Percentiles rank a stretch among this genome's conserved stretches.
Evolutionary conservation across 2,797 vertebrate genomes (phyloP).

Genomic region (Phrynocephalus vlangalii): DNA sequence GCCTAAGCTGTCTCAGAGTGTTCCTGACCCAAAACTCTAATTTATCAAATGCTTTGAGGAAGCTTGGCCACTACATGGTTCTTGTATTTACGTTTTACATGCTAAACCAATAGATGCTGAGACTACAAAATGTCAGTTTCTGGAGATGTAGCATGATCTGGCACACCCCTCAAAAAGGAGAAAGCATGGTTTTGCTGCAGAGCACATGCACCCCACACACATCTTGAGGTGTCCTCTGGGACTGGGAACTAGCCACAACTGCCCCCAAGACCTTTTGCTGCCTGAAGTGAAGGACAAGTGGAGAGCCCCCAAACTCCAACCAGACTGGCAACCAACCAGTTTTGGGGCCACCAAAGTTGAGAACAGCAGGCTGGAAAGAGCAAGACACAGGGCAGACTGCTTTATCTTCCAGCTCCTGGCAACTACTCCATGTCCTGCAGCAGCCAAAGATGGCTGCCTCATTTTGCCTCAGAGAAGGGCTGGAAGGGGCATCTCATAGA

Average conservation of each 20-base stretch:
- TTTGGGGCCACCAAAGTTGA: neutral
- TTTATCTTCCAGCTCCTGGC: neutral
- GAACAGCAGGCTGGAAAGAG: neutral
- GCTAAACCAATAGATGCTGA: neutral
- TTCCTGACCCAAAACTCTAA: too few relatives aligned
- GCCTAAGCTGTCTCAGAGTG: too few relatives aligned
- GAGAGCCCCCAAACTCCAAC: neutral
- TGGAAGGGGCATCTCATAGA: neutral
- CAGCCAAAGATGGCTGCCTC: neutral
- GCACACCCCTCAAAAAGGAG: neutral
- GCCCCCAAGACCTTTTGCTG: neutral
- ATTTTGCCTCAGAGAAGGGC: neutral
- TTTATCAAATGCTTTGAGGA: constrained; percentile 35
- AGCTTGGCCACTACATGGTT: neutral
- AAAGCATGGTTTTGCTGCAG: neutral
- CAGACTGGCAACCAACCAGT: neutral
- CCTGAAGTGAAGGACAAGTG: neutral
- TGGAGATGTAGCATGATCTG: neutral
- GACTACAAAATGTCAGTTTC: neutral
- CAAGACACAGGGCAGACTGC: neutral
- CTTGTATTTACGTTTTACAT: neutral
- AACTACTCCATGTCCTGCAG: neutral
- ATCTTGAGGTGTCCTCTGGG: too few relatives aligned
- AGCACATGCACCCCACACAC: neutral
- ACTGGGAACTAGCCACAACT: neutral